Percentiles rank a stretch among this genome's conserved stretches.
phyloP scores from a whole-genome alignment of 2,113 vertebrate species.

The Donacobius atricapilla region DNA sequence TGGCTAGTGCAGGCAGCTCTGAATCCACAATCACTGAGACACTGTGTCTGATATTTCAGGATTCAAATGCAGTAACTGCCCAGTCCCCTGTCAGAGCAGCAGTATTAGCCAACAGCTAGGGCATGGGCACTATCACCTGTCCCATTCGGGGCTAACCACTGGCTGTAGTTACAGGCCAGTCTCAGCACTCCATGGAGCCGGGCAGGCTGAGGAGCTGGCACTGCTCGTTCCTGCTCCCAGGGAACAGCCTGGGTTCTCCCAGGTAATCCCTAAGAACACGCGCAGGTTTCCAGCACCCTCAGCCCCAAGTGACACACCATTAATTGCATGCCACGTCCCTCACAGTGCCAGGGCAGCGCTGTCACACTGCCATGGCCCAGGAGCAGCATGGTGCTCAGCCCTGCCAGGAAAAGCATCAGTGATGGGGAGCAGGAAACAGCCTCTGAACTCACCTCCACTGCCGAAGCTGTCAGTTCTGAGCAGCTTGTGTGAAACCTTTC shows the following conservation, averaged over 20 bases:
- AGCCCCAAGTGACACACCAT: no score
- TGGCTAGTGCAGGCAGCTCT: neutral
- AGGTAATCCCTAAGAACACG: rapidly evolving
- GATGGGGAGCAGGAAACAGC: neutral
- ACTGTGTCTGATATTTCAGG: neutral
- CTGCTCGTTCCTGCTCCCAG: rapidly evolving
- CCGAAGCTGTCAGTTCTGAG: neutral
- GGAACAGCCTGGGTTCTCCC: neutral
- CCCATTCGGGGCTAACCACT: rapidly evolving
- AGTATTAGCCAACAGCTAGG: neutral
- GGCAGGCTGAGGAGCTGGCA: neutral
- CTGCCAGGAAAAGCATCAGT: rapidly evolving
- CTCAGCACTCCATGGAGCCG: rapidly evolving
- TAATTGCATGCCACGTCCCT: rapidly evolving
- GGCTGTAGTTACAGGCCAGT: neutral
- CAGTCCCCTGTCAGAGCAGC: neutral
- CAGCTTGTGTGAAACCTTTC: neutral
- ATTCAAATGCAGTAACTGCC: neutral
- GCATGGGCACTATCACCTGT: neutral
- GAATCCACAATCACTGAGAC: neutral
- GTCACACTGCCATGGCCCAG: neutral
- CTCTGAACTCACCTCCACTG: neutral
- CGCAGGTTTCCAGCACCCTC: no score
- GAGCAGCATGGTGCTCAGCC: neutral
- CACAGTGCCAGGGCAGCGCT: neutral